Conservation (phyloP, 64 coral and sea anemone genomes). For the Anthopleura sola region DNA sequence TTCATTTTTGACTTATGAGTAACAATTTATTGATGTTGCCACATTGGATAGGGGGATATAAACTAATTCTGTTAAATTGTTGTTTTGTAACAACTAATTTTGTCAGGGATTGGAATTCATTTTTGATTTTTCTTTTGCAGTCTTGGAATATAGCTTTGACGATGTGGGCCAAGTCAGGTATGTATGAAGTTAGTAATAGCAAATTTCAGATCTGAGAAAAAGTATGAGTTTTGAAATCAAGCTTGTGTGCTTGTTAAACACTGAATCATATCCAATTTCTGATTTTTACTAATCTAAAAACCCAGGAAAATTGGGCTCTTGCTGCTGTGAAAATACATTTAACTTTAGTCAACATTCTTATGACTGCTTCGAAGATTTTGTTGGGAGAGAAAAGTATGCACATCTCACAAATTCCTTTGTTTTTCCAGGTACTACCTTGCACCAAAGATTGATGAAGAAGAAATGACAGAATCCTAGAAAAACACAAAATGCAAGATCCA, state of each 20-base stretch:
- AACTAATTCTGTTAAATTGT: neutral
- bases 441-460: constrained; percentile 80
- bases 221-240: no score
- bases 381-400: neutral
- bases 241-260: no score
- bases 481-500: neutral
- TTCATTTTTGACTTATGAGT: neutral
- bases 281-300: no score
- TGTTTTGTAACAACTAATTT: no score
- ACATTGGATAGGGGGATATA: neutral
- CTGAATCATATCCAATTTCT: no score
- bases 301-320: no score
- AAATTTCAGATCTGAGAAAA: no score
- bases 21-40: neutral
- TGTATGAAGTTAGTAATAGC: neutral
- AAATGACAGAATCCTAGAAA: constrained; percentile 40
- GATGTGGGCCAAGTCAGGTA: constrained; percentile 48
- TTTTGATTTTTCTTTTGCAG: neutral
- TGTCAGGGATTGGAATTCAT: no score
- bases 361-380: neutral
- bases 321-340: no score
- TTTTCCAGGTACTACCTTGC: constrained; percentile 67
- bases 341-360: no score
- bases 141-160: constrained; percentile 42
- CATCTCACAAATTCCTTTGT: neutral